Evolutionary conservation across 2,113 vertebrate species (phyloP).

Genomic region (Myrmophylax atrothorax): DNA sequence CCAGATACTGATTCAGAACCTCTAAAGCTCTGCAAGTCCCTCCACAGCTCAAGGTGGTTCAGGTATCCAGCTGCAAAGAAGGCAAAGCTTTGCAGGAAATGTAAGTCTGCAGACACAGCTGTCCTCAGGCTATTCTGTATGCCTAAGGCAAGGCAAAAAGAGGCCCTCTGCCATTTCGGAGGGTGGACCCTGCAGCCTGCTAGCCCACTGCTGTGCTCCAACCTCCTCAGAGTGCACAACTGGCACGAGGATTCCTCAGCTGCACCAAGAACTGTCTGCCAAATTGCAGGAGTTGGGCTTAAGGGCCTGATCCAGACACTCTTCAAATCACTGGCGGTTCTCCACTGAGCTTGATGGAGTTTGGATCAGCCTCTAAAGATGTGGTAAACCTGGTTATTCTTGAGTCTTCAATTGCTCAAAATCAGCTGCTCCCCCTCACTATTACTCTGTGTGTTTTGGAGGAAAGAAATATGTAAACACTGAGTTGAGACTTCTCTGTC

Average conservation of each 20-base stretch:
- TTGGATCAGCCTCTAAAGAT: conserved; percentile 31
- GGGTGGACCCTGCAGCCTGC: not conserved
- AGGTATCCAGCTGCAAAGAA: conserved; percentile 6
- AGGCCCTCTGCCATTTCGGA: conserved; percentile 2
- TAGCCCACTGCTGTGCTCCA: not conserved
- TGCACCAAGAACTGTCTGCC: not conserved
- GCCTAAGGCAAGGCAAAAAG: not conserved
- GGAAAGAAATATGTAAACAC: not conserved
- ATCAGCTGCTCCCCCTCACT: not conserved
- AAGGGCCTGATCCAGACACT: not conserved
- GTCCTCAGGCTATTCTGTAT: not conserved
- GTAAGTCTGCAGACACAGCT: not conserved
- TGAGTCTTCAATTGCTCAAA: conserved; percentile 1
- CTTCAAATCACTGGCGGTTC: not conserved
- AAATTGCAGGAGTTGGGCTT: not conserved
- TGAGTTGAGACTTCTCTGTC: not conserved
- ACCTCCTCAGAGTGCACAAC: not conserved
- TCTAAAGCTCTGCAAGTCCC: not conserved
- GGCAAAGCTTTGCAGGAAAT: not conserved
- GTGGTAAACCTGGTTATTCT: not conserved
- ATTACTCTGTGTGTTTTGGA: not conserved
- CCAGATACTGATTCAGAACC: not conserved
- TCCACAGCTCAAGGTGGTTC: not conserved
- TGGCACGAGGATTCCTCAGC: not conserved
- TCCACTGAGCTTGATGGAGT: not conserved